Conservation (phyloP, 2,888 invertebrate species). For the Drosophila ustulata region DNA sequence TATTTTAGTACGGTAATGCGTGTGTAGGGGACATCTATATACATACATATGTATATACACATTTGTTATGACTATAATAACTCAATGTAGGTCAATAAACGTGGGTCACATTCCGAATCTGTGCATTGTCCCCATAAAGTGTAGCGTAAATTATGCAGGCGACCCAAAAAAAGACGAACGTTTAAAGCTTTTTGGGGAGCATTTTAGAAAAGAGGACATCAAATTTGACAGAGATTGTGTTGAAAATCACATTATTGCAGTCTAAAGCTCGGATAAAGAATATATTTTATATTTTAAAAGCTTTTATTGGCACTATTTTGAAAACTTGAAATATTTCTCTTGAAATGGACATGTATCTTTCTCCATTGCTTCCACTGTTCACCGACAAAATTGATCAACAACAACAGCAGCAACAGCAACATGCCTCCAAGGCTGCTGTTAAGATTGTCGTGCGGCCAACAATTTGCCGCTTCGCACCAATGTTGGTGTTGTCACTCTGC, state of each 20-base stretch:
- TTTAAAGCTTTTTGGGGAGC: not conserved
- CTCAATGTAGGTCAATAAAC: slow-evolving; percentile 59
- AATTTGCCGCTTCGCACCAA: slow-evolving; percentile 15
- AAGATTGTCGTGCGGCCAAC: slow-evolving; percentile 26
- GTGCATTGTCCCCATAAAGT: slow-evolving; percentile 29
- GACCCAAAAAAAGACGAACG: slow-evolving; percentile 1
- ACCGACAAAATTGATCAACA: slow-evolving; percentile 49
- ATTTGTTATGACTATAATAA: slow-evolving; percentile 47
- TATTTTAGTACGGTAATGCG: slow-evolving; percentile 1
- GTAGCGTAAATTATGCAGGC: slow-evolving; percentile 62
- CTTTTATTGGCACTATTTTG: no score
- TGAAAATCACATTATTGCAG: slow-evolving; percentile 14
- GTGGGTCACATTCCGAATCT: slow-evolving; percentile 39
- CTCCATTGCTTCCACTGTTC: slow-evolving; percentile 30
- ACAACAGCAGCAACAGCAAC: slow-evolving; percentile 15
- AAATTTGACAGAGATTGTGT: not conserved
- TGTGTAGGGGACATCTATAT: not conserved
- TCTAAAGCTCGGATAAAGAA: no score
- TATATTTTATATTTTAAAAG: no score
- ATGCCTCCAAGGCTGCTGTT: slow-evolving; percentile 34
- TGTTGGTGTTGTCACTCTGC: slow-evolving; percentile 30
- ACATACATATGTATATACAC: not conserved
- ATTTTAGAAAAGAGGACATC: not conserved
- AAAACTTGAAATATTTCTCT: slow-evolving; percentile 38
- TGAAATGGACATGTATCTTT: slow-evolving; percentile 9